Conservation (phyloP, 2,888 invertebrate species). For the Hyposoter dolosus region DNA sequence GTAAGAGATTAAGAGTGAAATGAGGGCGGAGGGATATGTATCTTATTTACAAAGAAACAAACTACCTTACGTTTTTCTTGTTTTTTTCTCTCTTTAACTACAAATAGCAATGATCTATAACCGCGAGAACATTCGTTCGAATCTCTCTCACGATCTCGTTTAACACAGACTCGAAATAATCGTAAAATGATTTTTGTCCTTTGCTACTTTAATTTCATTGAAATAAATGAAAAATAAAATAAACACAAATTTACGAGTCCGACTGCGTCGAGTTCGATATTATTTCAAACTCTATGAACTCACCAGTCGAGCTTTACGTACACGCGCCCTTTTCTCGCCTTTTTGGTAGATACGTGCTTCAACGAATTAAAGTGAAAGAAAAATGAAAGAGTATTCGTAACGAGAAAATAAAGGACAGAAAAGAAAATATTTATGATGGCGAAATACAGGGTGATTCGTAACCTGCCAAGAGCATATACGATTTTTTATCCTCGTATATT, state of each 20-base stretch:
- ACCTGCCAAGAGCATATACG: conserved; percentile 43
- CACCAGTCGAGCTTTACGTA: conserved; percentile 4
- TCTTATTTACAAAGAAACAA: conserved; percentile 83
- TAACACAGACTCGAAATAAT: conserved; percentile 52
- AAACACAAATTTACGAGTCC: not conserved
- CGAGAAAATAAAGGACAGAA: conserved; percentile 39
- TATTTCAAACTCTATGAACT: not conserved
- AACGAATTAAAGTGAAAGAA: conserved; percentile 30
- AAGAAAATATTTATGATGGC: conserved; percentile 26
- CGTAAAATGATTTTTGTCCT: conserved; percentile 53
- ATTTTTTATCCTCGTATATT: conserved; percentile 62
- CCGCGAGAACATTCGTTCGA: conserved; percentile 60
- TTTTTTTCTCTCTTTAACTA: conserved; percentile 32
- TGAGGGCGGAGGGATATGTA: conserved; percentile 79
- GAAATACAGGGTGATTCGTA: conserved; percentile 60
- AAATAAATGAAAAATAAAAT: conserved; percentile 41
- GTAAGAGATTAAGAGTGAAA: conserved; percentile 18
- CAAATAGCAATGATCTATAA: conserved; percentile 62
- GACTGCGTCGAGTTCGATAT: not conserved
- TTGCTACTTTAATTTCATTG: conserved; percentile 44
- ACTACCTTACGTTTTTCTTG: conserved; percentile 60
- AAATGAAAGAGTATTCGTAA: conserved; percentile 10
- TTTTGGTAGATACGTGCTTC: not conserved
- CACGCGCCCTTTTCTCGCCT: conserved; percentile 19
- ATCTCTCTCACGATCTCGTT: conserved; percentile 37